These are phyloP conservation scores for Sarcoramphus papa DNA, from an alignment of 2,797 vertebrate genomes.

Conservation along the genomic window DNA sequence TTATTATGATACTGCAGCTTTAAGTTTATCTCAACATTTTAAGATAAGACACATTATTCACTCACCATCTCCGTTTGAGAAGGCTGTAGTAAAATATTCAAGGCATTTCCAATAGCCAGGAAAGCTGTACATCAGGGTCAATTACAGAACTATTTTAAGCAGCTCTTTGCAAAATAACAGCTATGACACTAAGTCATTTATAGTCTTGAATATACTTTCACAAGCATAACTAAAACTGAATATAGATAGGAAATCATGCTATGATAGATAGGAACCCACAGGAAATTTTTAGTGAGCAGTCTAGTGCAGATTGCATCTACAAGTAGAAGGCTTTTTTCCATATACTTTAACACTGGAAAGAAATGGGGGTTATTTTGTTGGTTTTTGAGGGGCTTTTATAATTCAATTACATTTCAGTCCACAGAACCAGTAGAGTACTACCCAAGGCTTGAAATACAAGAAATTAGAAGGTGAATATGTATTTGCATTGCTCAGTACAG, in stretches of 20 bases:
- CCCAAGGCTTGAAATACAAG: neutral
- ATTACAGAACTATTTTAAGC: slow-evolving; percentile 14
- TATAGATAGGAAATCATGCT: neutral
- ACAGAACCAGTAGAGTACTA: neutral
- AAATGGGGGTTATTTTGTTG: accelerated
- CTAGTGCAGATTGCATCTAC: neutral
- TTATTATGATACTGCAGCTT: neutral
- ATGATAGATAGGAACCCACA: neutral
- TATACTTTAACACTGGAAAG: neutral
- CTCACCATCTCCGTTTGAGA: neutral
- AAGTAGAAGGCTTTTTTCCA: neutral
- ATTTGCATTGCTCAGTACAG: neutral
- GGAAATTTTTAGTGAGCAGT: neutral
- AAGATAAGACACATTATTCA: neutral
- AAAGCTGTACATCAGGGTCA: neutral
- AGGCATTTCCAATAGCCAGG: slow-evolving; percentile 5
- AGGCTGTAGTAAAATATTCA: neutral
- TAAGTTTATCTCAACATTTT: neutral
- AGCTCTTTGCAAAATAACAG: neutral
- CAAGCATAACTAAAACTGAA: neutral
- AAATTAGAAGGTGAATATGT: neutral
- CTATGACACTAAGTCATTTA: neutral
- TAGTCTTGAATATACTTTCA: neutral
- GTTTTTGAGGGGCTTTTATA: neutral
- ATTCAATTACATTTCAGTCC: neutral